These are phyloP conservation scores for Ornithorhynchus anatinus DNA, from an alignment of 2,113 vertebrate species.

Conservation along the genomic window DNA sequence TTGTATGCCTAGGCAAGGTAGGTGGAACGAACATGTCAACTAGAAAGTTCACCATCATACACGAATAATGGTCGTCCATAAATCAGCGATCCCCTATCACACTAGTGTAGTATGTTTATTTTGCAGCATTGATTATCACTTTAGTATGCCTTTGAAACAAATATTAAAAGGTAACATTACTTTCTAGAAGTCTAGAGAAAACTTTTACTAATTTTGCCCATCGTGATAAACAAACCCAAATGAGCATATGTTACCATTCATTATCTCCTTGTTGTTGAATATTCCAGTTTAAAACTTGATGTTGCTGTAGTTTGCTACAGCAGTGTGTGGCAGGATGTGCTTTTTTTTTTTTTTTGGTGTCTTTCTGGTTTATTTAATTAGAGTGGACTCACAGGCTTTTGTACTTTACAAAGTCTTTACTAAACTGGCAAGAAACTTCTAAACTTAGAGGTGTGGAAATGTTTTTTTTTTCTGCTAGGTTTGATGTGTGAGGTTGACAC, in stretches of 20 bases:
- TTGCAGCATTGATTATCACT: no score
- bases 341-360: slow-evolving; percentile 12
- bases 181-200: neutral
- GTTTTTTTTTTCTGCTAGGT: slow-evolving; percentile 55
- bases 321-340: slow-evolving; percentile 38
- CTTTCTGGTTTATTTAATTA: slow-evolving; percentile 39
- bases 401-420: slow-evolving; percentile 17
- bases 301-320: slow-evolving; percentile 42
- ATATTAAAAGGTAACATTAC: neutral
- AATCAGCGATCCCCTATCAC: no score
- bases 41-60: slow-evolving; percentile 4
- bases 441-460: slow-evolving; percentile 45
- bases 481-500: slow-evolving; percentile 52
- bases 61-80: no score
- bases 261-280: slow-evolving; percentile 28
- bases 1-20: slow-evolving; percentile 39
- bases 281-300: slow-evolving; percentile 39
- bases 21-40: slow-evolving; percentile 28
- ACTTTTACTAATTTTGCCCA: slow-evolving; percentile 12
- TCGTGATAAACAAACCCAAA: slow-evolving; percentile 25
- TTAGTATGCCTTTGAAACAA: no score
- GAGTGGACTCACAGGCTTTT: slow-evolving; percentile 53
- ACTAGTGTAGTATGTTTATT: no score
- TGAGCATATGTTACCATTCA: slow-evolving; percentile 45
- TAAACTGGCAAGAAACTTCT: slow-evolving; percentile 43